Evolutionary conservation across 1,140 invertebrate genomes (phyloP), one percentile per base, ranked within the genome.

Genomic region (Zaprionus taronus): DNA sequence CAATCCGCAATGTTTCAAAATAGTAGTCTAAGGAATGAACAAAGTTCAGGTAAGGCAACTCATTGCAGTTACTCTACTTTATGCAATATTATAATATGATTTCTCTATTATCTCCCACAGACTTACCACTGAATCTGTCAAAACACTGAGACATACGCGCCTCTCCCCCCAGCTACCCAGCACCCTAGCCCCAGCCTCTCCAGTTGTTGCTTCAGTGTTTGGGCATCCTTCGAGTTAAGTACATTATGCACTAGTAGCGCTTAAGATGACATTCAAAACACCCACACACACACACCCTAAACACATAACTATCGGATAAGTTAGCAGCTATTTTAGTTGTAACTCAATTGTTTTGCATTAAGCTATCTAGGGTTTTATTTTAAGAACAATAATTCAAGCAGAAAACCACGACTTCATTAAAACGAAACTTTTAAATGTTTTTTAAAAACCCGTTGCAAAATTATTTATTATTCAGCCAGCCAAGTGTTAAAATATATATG

Each of bases 121-220:
- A 93, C 81, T 91, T 92, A 83, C 92, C 92, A 77, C 78, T 93
- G 83, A 93, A 93, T 91, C 83, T 93, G 77, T 93, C 92, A 72
- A 93, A 92, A 72, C 92, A 92, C 84, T 92, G 78, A 92, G 77
- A 83, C 70, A 86, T 62, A 79, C 58, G 20, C 47, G 34, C 36
- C 24, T 34, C 24, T 34, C 31, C n/a, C n/a, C 41, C 41, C 44
- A 64, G 36, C 49, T 53, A 57, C 26, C 49, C 34, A 72, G 44
- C 65, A 60, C 62, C 60, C 68, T 71, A 80, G 62, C 53, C 36
- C 36, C 69, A 24, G 24, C 38, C 34, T 69, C 79, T 69, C 79
- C 83, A 83, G 84, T 76, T 70, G 84, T 76, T 70, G 76, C 66
- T 79, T 79, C 79, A 85, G 84, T 90, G 83, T 76, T 66, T 81